A percentile compares a stretch with the other conserved stretches of the same genome.
phyloP scores from a whole-genome alignment of 2,797 vertebrate species.

The Eurystomus glaucurus region DNA sequence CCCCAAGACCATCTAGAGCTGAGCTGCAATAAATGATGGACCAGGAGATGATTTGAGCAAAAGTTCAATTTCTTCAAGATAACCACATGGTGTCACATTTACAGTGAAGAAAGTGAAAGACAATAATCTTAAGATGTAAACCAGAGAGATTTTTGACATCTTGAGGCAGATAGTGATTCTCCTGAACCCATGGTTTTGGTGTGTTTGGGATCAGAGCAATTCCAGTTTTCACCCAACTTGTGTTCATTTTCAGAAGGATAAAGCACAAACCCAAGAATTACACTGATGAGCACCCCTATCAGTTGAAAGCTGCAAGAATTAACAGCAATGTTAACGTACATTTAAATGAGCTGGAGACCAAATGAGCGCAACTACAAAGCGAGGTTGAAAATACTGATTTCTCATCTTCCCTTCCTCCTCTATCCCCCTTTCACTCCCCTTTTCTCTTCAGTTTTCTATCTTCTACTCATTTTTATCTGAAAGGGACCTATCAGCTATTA shows the following conservation, averaged over 20 bases:
- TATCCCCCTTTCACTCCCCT: neutral
- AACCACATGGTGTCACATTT: neutral
- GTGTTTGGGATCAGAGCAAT: fast-evolving
- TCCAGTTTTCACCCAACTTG: neutral
- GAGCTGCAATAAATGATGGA: neutral
- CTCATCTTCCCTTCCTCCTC: constrained; percentile 33
- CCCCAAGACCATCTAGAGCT: neutral
- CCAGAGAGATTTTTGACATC: neutral
- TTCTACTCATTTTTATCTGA: constrained; percentile 63
- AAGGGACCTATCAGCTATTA: constrained; percentile 75
- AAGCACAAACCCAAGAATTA: neutral
- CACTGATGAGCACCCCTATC: neutral
- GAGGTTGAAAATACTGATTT: neutral
- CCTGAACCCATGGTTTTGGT: neutral
- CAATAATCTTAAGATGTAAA: neutral
- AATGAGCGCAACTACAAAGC: neutral
- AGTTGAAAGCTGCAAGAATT: neutral
- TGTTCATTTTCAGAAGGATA: neutral
- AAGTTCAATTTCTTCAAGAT: neutral
- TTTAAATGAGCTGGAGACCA: neutral
- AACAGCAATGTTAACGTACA: neutral
- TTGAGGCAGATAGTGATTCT: neutral
- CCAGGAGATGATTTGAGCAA: neutral
- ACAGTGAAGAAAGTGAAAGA: neutral
- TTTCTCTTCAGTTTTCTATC: constrained; percentile 65